Base-by-base conservation (phyloP, 2,888 invertebrate genomes). In the Brachynemurus nebulosus region DNA sequence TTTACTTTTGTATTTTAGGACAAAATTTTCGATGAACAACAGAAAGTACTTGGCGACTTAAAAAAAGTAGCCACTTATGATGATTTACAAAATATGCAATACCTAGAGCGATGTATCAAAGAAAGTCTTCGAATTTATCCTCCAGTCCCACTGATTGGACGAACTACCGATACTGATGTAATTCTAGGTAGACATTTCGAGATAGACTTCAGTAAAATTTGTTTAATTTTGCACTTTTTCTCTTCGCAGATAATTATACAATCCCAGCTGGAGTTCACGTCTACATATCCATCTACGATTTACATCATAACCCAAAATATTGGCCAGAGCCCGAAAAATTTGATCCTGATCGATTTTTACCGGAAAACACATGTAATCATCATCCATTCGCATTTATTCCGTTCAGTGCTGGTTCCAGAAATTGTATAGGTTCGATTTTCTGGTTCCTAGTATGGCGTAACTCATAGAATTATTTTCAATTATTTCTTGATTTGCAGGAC, bases 401-500 rank as follows among this genome's bases (percentile, higher is more conserved):
- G 11, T 42, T 42, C 11, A 42, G 42, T 42, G 42, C 34, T 14
- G 42, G 42, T 7, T 17, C 33, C 14, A 34, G 42, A 42, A 42
- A 42, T 33, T 42, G 42, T 19, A 42, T 42, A 34, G 42, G 42
- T 30, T 12, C n/a, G 14, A 5, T 27, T 27, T n/a, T 5, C 2
- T 17, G 5, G 14, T 36, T 9, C 14, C 11, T 12, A 30, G 3
- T 30, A n/a, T 4, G 14, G n/a, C 7, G 30, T 6, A 9, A 11
- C 6, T n/a, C n/a, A n/a, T n/a, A 30, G n/a, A 6, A 3, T 30
- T 30, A 11, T 30, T 30, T 5, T 30, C n/a, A 8, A 63, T 65
- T 66, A 63, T 61, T 59, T 30, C 14, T 30, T 30, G n/a, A 3
- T 14, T 62, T 61, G 1, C 59, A 74, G 76, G 77, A 16, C 70